Base-by-base conservation (phyloP, 2,888 invertebrate genomes). In the Drosophila anceps region DNA sequence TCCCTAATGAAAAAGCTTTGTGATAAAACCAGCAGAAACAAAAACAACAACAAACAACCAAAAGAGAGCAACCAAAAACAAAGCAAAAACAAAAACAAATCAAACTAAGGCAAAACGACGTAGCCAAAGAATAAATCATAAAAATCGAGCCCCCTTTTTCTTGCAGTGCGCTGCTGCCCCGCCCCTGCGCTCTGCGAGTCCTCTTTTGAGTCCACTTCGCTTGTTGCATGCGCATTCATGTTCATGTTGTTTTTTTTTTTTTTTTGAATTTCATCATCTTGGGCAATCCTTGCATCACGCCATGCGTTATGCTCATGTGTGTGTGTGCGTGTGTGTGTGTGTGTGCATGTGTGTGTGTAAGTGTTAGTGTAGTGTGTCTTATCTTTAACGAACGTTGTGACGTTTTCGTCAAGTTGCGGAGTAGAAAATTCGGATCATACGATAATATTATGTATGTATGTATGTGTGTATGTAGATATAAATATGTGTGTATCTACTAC, bases 71-170 rank as follows among this genome's bases (percentile, higher is more conserved):
- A 24, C 35, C 20, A 9, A 50, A 48, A 55, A 48, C 54, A 61
- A n/a, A n/a, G n/a, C n/a, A n/a, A 33, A 51, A 53, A 27, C 24
- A 54, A 39, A 61, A n/a, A 10, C 66, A 61, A 69, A 63, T 64
- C 66, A 59, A 77, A 66, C 60, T 65, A 67, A 72, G 72, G 54
- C 69, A 82, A 79, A 69, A 65, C 57, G 44, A 24, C 24, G n/a
- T n/a, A 83, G 55, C 50, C 53, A 66, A 50, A 66, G 66, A 53
- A 65, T 50, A 78, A 83, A 85, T 83, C 69, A 78, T 74, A 82
- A 73, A 60, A 76, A 88, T 66, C 89, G 89, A 89, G 84, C 89
- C 88, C 88, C 87, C 68, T 87, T 84, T 76, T 77, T 50, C 29
- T 63, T 48, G 59, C 54, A 39, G 27, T 53, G 50, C 15, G 9